Evolutionary conservation across 2,888 invertebrate species (phyloP).

Genomic region (Stenotaenia linearis): DNA sequence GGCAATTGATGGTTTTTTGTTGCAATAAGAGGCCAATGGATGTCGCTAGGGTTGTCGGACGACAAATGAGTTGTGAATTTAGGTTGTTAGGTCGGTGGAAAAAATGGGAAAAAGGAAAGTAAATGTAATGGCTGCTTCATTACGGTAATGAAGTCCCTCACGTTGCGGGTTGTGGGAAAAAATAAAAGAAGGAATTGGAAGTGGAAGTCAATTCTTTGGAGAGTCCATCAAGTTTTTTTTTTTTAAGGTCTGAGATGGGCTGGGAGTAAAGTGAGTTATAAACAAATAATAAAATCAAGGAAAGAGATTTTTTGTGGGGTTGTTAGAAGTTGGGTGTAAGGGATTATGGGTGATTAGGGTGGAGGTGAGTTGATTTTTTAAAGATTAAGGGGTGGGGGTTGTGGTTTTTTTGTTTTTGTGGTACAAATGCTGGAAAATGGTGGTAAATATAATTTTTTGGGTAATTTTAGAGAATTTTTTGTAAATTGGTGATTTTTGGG

Average conservation of each 20-base stretch:
- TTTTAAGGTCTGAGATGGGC: background rate
- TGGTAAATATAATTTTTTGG: no score
- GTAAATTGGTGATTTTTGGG: no score
- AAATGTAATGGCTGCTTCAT: conserved; percentile 7
- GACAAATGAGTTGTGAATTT: conserved; percentile 3
- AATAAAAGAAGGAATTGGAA: background rate
- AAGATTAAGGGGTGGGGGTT: no score
- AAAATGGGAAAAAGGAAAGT: background rate
- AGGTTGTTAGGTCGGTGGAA: background rate
- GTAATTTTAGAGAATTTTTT: no score
- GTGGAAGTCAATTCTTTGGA: background rate
- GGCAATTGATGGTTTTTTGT: background rate
- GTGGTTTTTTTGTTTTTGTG: no score
- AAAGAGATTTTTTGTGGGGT: background rate
- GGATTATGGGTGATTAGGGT: background rate
- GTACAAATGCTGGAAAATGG: no score
- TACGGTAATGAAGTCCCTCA: conserved; percentile 3
- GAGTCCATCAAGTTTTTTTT: background rate
- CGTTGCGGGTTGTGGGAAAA: background rate
- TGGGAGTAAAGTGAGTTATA: conserved; percentile 1
- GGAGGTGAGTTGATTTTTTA: no score
- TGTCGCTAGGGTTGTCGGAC: background rate
- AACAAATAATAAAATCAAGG: background rate
- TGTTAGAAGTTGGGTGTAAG: background rate
- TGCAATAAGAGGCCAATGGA: background rate